Base-by-base conservation (phyloP, 2,797 vertebrate genomes). In the Brotula barbata region DNA sequence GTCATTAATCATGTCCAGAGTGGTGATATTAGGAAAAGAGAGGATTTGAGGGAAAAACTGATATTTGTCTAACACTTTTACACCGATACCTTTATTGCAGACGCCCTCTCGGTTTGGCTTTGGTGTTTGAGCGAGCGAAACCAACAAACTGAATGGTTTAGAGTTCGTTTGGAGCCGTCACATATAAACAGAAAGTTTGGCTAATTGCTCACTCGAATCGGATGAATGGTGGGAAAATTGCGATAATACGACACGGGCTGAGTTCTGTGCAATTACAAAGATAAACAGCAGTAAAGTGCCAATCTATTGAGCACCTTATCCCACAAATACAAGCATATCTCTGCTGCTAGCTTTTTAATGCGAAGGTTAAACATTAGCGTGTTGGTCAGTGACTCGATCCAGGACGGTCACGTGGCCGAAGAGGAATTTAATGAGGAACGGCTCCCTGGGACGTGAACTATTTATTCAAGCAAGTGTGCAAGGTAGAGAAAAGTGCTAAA, bases 221-320 rank as follows among this genome's bases (percentile, higher is more conserved):
- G 59, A 46, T 47, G 37, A 72, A 69, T 1, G 44, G 68, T 81
- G 80, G 69, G 78, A 84, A 81, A 78, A 65, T 25, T 53, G 56
- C 50, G 64, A 81, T 78, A 72, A 68, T 59, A 46, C 36, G 60
- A 62, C 23, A 33, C 43, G 40, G 43, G 42, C 51, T 52, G 45
- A 50, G 60, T 58, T 50, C 44, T 47, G 46, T 42, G 55, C 49
- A 59, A 52, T 72, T 51, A 68, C 51, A 47, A 60, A 51, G 40
- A 73, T 72, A 86, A 77, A 78, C 62, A 66, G 59, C 41, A 58
- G 8, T 45, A 20, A 81, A 77, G 71, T 66, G 72, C 45, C 36
- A 56, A 45, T 57, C 65, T 54, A 75, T 58, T 67, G 57, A 40
- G 42, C 3, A 1, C 37, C 41, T 60, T 64, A 64, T 80, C 65